Evolutionary conservation across 92 coral and sea anemone species (phyloP), one percentile per base, ranked within the genome.

Genomic region (Siderastrea radians): DNA sequence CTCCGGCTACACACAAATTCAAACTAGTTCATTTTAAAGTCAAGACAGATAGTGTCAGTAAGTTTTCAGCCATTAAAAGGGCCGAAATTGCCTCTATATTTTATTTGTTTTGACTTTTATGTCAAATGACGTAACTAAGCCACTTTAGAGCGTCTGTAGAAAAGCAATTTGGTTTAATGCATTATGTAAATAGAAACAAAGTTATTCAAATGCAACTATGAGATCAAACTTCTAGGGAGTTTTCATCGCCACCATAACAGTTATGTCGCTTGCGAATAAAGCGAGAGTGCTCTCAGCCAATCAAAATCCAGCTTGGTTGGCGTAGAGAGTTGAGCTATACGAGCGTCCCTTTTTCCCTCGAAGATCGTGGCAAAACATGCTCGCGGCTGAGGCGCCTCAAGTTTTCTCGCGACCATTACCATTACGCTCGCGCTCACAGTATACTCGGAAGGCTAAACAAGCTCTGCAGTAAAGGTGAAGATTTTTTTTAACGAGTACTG

Each of bases 131-230:
- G 86, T 82, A 82, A 71, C 16, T 17, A 8, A 19, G 38, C n/a
- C 47, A 47, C 77, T 69, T 82, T 49, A 47, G 12, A 49, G 75
- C 2, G 51, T 49, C 68, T 79, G 11, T 49, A 43, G 55, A 59
- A 72, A 45, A 14, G 14, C 59, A 72, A 72, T 74, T 61, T 4
- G 26, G 15, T 50, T 50, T 63, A 74, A 45, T 74, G 73, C 52
- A 62, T n/a, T 74, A 52, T 44, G 80, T 49, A 84, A 84, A 73
- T 62, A 73, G 87, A 84, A 73, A 73, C 87, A 50, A 46, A 73
- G 68, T 26, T 14, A 84, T 63, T n/a, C 26, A 74, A 46, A 15
- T 81, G 44, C 67, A 16, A 26, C 38, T 26, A 26, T 26, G 38
- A 61, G 58, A 82, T 43, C 19, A 57, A 50, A 44, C 44, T 74